phyloP scores from a whole-genome alignment of 2,888 invertebrate species.

The Ferdinandea cuprea region DNA sequence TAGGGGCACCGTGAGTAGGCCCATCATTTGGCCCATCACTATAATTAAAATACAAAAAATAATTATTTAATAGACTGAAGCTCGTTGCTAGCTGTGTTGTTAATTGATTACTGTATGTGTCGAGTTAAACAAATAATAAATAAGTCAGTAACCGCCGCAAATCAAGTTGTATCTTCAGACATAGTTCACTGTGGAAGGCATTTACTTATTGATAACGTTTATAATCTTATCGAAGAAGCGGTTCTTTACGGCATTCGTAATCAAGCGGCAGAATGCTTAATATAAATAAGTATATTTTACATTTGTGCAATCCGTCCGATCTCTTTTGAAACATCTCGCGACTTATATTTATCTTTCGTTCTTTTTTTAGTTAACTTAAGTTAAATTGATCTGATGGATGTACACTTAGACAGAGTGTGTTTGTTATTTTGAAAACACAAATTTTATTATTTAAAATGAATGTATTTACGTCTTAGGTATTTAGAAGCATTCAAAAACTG shows the following conservation, averaged over 20 bases:
- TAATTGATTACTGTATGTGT: not conserved
- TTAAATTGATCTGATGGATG: too few species aligned
- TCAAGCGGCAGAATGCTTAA: not conserved
- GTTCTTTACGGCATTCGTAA: not conserved
- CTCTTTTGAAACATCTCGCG: not conserved
- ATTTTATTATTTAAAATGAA: too few species aligned
- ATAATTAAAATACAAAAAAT: conserved; percentile 2
- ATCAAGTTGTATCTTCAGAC: conserved; percentile 9
- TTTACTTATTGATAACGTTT: conserved; percentile 24
- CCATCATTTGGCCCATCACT: conserved; percentile 83
- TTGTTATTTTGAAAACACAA: too few species aligned
- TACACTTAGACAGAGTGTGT: too few species aligned
- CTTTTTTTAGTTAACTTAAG: too few species aligned
- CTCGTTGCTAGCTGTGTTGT: not conserved
- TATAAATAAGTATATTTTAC: too few species aligned
- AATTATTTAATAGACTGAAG: not conserved
- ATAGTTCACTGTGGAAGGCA: not conserved
- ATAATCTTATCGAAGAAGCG: conserved; percentile 32
- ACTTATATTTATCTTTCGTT: not conserved
- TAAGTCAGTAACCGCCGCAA: not conserved
- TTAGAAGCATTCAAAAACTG: too few species aligned
- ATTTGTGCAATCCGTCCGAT: not conserved
- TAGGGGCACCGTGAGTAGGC: conserved; percentile 80
- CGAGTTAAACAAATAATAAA: not conserved
- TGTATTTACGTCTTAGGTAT: too few species aligned